Base-by-base conservation (phyloP, 2,113 vertebrate genomes). In the Myrmophylax atrothorax region DNA sequence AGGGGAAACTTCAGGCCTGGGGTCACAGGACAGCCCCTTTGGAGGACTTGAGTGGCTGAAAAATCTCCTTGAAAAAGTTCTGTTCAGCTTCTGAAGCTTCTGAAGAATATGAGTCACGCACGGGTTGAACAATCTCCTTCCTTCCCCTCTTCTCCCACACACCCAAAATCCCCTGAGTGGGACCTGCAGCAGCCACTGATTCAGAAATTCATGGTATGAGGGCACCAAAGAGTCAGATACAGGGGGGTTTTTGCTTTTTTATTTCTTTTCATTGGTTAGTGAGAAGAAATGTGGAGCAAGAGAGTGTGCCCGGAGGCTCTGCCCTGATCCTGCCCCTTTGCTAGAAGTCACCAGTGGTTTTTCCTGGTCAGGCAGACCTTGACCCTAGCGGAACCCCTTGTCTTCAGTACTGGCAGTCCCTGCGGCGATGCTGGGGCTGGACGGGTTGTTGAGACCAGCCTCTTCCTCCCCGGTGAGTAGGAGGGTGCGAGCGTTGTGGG, bases 61-160 rank as follows among this genome's bases (percentile, higher is more conserved):
- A 96, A 95, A 72, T 87, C 90, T 96, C 79, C 78, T 93, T 92
- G 92, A 90, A 85, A 80, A 96, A 15, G 6, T 56, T 40, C 59
- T 93, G 72, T 90, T 92, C 76, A 68, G 58, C 86, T 96, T 97
- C 92, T 96, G 92, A 92, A 94, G 92, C 86, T 96, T 97, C 92
- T 96, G 92, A 92, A 94, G 92, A 96, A 93, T 47, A 95, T 97
- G 96, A 97, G 88, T 97, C 96, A 97, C 1, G 3, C 73, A 84
- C 3, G 35, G 42, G 73, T 88, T 96, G 92, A 96, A 95, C 95
- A 97, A 93, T 96, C 93, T 88, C 83, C 88, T 95, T 97, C 92
- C 96, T 96, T 95, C 94, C 95, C 95, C 90, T 81, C 72, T 93
- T 95, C 96, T 95, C 96, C 96, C 94, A 97, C 96, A 87, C 95